Conservation (phyloP, 2,888 invertebrate genomes). For the Heteropelma amictum region DNA sequence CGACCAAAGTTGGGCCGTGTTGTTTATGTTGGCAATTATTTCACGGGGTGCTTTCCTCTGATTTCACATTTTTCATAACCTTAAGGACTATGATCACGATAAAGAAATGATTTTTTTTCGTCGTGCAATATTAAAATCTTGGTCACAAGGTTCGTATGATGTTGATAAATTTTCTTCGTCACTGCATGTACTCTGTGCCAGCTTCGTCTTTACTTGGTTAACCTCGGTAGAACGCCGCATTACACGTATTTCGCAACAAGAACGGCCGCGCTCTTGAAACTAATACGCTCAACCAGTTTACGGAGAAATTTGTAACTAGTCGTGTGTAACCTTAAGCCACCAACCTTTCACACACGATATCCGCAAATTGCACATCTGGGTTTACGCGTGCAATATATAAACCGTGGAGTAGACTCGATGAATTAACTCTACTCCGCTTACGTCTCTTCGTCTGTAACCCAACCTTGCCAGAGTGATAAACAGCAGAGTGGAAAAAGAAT, state of each 20-base stretch:
- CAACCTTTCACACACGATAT: background rate
- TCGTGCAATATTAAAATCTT: no score
- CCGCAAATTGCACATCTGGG: background rate
- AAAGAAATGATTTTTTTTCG: no score
- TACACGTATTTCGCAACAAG: background rate
- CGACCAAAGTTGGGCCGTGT: no score
- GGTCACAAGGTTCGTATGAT: background rate
- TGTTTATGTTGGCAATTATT: no score
- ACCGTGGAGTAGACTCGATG: background rate
- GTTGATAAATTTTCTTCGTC: background rate
- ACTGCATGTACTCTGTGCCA: conserved; percentile 1
- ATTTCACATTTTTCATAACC: no score
- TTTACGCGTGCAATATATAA: background rate
- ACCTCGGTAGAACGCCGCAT: conserved; percentile 15
- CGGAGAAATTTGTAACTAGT: conserved; percentile 35
- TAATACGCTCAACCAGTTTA: conserved; percentile 21
- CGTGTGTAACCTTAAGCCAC: conserved; percentile 5
- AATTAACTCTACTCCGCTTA: background rate
- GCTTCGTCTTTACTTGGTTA: conserved; percentile 28
- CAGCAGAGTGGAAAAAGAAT: no score
- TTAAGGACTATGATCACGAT: no score
- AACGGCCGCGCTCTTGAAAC: conserved; percentile 16
- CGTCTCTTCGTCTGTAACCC: background rate
- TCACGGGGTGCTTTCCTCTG: no score
- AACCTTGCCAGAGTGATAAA: background rate